These are phyloP conservation scores for Nannoperca australis DNA, from an alignment of 2,797 vertebrate genomes.

Conservation along the genomic window DNA sequence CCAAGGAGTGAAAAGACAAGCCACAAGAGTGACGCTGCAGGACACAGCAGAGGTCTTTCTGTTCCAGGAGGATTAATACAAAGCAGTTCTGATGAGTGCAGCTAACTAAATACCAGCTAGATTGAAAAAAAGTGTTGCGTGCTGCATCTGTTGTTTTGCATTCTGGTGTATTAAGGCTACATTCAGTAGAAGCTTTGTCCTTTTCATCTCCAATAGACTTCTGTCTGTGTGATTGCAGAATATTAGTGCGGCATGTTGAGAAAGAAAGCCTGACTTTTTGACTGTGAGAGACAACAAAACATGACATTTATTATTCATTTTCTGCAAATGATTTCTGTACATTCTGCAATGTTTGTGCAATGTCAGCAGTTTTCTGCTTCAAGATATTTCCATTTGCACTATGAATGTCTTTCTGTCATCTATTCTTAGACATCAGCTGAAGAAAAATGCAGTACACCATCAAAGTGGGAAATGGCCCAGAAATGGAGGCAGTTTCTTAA, in stretches of 20 bases:
- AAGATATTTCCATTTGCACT: slow-evolving; percentile 12
- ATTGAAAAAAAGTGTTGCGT: background rate
- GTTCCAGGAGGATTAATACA: background rate
- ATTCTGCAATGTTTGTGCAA: slow-evolving; percentile 20
- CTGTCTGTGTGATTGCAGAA: background rate
- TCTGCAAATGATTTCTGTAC: slow-evolving; percentile 17
- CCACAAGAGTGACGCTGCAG: background rate
- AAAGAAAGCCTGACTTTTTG: background rate
- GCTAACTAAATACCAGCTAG: background rate
- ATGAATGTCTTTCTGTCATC: slow-evolving; percentile 32
- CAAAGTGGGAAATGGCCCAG: slow-evolving; percentile 43
- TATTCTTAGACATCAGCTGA: slow-evolving; percentile 45
- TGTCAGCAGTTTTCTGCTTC: slow-evolving; percentile 20
- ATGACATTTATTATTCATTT: slow-evolving; percentile 46
- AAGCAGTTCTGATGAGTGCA: background rate
- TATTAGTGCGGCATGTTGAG: background rate
- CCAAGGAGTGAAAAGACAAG: background rate
- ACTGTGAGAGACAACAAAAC: slow-evolving; percentile 19
- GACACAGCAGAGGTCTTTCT: background rate
- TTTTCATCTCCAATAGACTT: background rate
- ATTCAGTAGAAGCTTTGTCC: too few relatives aligned
- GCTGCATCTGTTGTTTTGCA: background rate
- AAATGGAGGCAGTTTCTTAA: slow-evolving; percentile 27
- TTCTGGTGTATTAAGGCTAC: background rate
- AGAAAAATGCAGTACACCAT: slow-evolving; percentile 34